Percentiles rank a stretch among this genome's conserved stretches.
Conservation (phyloP, 1,140 invertebrate species). For the Drosophila gunungcola region DNA sequence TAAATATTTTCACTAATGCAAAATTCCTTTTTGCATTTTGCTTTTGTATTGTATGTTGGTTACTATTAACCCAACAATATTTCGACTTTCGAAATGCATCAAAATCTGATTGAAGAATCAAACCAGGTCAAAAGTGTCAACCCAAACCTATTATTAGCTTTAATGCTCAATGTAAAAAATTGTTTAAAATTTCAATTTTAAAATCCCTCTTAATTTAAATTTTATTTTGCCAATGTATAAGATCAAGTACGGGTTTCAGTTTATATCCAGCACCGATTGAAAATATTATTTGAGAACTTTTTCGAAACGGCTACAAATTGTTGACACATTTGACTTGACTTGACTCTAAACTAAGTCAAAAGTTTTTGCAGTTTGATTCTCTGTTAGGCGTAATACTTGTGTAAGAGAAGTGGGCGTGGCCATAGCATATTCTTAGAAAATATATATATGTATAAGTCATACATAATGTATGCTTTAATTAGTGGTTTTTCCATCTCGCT, state of each 20-base stretch:
- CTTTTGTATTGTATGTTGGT: not conserved
- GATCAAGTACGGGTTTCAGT: no score
- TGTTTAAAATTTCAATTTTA: no score
- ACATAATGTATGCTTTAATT: slow-evolving; percentile 12
- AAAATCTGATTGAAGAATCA: not conserved
- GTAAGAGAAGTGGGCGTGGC: slow-evolving; percentile 66
- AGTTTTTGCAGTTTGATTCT: slow-evolving; percentile 17
- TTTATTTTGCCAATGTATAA: no score
- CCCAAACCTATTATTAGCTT: not conserved
- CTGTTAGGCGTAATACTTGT: slow-evolving; percentile 66
- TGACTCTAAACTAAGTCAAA: not conserved
- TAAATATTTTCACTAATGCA: slow-evolving; percentile 51
- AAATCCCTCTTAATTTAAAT: not conserved
- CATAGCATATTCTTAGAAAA: slow-evolving; percentile 40
- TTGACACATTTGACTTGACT: slow-evolving; percentile 4
- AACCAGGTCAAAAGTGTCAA: not conserved
- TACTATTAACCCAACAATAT: slow-evolving; percentile 5
- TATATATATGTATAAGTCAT: slow-evolving; percentile 17
- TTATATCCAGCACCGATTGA: not conserved
- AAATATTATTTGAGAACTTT: not conserved
- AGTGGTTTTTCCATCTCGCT: slow-evolving; percentile 12
- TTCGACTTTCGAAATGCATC: not conserved
- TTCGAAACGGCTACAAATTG: not conserved
- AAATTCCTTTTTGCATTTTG: slow-evolving; percentile 5
- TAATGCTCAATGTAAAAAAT: no score